phyloP scores from a whole-genome alignment of 2,113 vertebrate species.

The Megaleporinus macrocephalus region DNA sequence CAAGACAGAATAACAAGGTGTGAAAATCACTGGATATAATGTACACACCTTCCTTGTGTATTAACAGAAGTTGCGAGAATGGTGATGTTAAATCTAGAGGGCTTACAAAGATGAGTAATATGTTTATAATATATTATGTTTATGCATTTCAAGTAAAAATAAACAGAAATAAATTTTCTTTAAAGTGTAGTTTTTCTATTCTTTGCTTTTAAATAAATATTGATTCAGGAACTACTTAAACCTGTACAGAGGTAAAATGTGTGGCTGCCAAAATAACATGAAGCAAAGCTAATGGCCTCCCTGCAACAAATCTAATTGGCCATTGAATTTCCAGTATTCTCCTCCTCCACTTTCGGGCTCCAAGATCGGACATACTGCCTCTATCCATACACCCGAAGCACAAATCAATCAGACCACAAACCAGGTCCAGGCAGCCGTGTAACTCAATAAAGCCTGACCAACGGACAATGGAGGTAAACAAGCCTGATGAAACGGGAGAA shows the following conservation, averaged over 20 bases:
- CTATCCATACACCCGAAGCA: conserved; percentile 63
- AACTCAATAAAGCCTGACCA: conserved; percentile 76
- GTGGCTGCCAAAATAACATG: background rate
- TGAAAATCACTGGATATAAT: conserved; percentile 2
- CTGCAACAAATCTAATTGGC: conserved; percentile 30
- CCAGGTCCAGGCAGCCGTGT: conserved; percentile 66
- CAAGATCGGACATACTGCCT: conserved; percentile 61
- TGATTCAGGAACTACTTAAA: background rate
- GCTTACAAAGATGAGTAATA: conserved; percentile 48
- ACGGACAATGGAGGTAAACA: conserved; percentile 75
- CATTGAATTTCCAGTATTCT: conserved; percentile 12
- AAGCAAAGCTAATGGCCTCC: conserved; percentile 30
- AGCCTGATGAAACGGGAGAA: conserved; percentile 64
- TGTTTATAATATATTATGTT: conserved; percentile 65
- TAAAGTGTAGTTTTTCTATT: background rate
- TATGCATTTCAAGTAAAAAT: conserved; percentile 64
- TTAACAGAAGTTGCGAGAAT: background rate
- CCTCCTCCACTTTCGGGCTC: conserved; percentile 31
- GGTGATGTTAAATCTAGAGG: conserved; percentile 15
- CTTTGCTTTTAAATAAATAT: background rate
- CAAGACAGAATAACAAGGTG: background rate
- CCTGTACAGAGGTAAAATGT: background rate
- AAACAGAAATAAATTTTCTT: conserved; percentile 27
- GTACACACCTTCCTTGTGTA: conserved; percentile 1
- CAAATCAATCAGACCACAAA: conserved; percentile 69